Base-by-base conservation (phyloP, 2,797 vertebrate species). In the Aselliscus stoliczkanus region DNA sequence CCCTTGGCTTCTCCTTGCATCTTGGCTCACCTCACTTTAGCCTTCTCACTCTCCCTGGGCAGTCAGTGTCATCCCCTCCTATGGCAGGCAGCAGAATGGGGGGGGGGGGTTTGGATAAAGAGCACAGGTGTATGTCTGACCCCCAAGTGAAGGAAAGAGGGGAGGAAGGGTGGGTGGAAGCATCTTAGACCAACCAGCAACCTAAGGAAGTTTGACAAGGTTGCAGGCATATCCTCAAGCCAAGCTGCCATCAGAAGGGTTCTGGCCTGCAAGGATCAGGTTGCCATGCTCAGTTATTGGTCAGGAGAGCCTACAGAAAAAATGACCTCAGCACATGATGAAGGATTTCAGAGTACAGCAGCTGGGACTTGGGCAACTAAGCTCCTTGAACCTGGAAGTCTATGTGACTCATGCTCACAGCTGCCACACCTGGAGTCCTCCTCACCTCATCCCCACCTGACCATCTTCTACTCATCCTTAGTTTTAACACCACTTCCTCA, bases 341-440 rank as follows among this genome's bases (percentile, higher is more conserved):
- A 72, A 54, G 6, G 91, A 37, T 31, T 47, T 34, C 47, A 34
- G 73, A 93, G n/a, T 3, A 21, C 27, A 39, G 5, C 8, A 39
- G 6, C 37, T 25, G n/a, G 70, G 4, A 15, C n/a, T 56, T 18
- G 12, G 15, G 75, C 70, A 93, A 1, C 31, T 54, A 7, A n/a
- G 10, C 37, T 87, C 42, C 72, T 58, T 75, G 14, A 80, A 37
- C 21, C 14, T 47, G 56, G 82, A 85, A 34, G 17, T 44, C 39
- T 60, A 1, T 0, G 0, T 65, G 67, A 23, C 18, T 72, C 21
- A 18, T 2, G 23, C n/a, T 50, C 9, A 6, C 34, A 12, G 31
- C 54, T 42, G 37, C 60, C 65, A 70, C 1, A 62, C 12, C 8
- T 20, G 77, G 3, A 34, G 21, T 39, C 82, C 6, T 56, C n/a